Evolutionary conservation across 2,113 vertebrate species (phyloP).

Genomic region (Salvelinus sp.): DNA sequence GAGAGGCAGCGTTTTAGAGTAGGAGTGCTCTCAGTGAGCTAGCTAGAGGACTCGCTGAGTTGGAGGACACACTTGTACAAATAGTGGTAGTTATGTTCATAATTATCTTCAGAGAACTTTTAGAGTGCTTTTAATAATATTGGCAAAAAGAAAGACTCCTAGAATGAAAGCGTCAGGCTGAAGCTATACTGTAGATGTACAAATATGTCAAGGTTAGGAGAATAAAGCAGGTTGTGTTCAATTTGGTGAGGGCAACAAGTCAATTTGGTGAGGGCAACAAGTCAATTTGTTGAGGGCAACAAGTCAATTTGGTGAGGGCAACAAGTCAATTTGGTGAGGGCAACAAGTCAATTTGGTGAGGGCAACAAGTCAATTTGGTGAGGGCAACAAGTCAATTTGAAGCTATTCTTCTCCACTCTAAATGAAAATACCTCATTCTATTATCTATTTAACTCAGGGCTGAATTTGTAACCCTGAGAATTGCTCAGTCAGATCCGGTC

Average conservation of each 20-base stretch:
- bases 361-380: slow-evolving; percentile 15
- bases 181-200: not conserved
- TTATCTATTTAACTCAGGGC: slow-evolving; percentile 38
- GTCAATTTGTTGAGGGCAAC: too few species aligned
- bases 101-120: slow-evolving; percentile 37
- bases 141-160: slow-evolving; percentile 18
- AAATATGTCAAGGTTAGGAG: slow-evolving; percentile 37
- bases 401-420: slow-evolving; percentile 14
- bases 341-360: slow-evolving; percentile 13
- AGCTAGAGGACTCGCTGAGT: slow-evolving; percentile 6
- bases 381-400: slow-evolving; percentile 17
- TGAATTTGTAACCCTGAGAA: slow-evolving; percentile 29
- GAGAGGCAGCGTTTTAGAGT: not conserved
- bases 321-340: slow-evolving; percentile 13
- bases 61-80: slow-evolving; percentile 29
- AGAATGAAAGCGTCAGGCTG: slow-evolving; percentile 3
- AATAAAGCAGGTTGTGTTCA: slow-evolving; percentile 32
- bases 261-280: too few species aligned
- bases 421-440: not conserved
- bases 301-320: slow-evolving; percentile 4
- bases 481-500: slow-evolving; percentile 19
- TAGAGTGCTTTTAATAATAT: slow-evolving; percentile 35
- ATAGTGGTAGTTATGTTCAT: slow-evolving; percentile 33
- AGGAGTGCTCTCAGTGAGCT: not conserved
- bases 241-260: not conserved